Base-by-base conservation (phyloP, 92 coral and sea anemone species). In the Nematostella vectensis region DNA sequence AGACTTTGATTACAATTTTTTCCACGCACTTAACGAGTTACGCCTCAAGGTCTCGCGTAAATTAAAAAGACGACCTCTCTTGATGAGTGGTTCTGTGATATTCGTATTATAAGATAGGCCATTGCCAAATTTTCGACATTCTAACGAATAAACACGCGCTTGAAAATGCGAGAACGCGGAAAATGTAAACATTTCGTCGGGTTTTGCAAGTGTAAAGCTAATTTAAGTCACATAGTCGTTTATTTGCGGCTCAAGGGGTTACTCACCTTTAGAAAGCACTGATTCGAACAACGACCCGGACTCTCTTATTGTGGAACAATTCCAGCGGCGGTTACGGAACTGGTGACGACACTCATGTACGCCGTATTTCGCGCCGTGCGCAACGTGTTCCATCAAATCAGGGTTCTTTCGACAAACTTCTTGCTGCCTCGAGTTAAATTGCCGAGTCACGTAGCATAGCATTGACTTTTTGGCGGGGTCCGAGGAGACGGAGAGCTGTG, bases 261-360 rank as follows among this genome's bases (percentile, higher is more conserved):
- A 62, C 79, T 48, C 72, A 93, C 99, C 99, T 59, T 75, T 65
- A 19, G 72, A 71, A 27, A 93, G 71, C 31, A 88, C 85, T 15
- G 96, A 80, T 18, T 68, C 76, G 77, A 93, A 93, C 66, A 93
- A 31, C 4, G 88, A 73, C 0, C 99, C 99, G 1, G 94, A 88
- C 18, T 78, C 93, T 0, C 82, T 85, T 1, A 93, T 85, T 4
- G 81, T 71, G 0, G 99, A 93, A 43, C 99, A 93, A 47, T 93
- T 93, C 99, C 99, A 93, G 1, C 99, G 95, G 0, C 95, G 80
- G 17, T 65, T 68, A 23, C 77, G 89, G 39, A 93, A 88, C 79
- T 93, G 99, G 45, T 66, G 48, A 25, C 72, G 76, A 47, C 99
- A 93, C 57, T 86, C 99, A 8, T 81, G 61, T 1, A 86, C 70